These are phyloP conservation scores for Acanthopagrus latus DNA, from an alignment of 2,797 vertebrate genomes.

Conservation along the genomic window DNA sequence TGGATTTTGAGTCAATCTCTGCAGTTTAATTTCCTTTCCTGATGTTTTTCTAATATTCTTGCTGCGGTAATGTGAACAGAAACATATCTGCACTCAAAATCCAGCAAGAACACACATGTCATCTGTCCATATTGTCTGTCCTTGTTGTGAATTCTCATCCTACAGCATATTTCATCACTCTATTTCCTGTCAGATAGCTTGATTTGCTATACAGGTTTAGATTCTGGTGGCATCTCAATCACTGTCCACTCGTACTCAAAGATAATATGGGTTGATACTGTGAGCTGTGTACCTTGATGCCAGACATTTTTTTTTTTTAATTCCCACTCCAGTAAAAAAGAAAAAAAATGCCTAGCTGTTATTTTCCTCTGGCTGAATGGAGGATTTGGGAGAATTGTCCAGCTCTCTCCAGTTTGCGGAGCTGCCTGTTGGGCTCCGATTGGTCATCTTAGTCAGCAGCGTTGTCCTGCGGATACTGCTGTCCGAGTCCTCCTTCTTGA, in stretches of 20 bases:
- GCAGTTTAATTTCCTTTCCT: neutral
- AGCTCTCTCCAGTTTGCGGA: constrained; percentile 87
- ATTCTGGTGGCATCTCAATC: neutral
- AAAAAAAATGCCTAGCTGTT: neutral
- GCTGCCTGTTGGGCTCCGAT: constrained; percentile 90
- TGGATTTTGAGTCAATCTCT: neutral
- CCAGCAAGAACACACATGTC: neutral
- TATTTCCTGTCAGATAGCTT: neutral
- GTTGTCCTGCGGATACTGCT: constrained; percentile 91
- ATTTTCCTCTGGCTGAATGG: constrained; percentile 73
- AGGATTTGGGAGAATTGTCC: constrained; percentile 84
- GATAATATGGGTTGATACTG: neutral
- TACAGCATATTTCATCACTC: neutral
- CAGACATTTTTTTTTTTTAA: constrained; percentile 5
- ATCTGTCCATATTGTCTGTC: neutral
- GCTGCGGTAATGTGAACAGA: neutral
- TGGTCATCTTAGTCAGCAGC: constrained; percentile 88
- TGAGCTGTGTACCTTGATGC: constrained; percentile 27
- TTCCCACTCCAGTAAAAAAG: constrained; percentile 15
- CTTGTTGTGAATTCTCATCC: neutral
- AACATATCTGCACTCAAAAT: constrained; percentile 1
- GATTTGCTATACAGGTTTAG: neutral
- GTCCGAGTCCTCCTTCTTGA: constrained; percentile 93
- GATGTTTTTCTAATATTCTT: neutral
- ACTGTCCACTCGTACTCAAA: constrained; percentile 5